Evolutionary conservation across 2,888 invertebrate species (phyloP).

Genomic region (Eumerus sabulonum): DNA sequence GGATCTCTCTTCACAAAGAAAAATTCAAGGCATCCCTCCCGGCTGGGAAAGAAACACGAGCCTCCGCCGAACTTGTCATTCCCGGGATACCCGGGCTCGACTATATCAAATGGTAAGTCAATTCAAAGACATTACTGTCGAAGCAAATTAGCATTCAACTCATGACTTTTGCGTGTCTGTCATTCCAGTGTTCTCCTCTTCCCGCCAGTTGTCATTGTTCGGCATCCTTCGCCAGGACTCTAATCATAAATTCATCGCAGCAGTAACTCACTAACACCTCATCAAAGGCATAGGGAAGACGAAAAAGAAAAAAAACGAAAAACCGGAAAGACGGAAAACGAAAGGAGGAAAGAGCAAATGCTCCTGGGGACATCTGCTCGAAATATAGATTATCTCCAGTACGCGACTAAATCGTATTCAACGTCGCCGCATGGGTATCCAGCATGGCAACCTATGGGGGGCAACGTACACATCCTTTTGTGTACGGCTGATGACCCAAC

Average conservation of each 20-base stretch:
- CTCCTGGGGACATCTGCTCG: constrained; percentile 35
- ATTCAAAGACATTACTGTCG: constrained; percentile 58
- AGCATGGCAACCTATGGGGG: neutral
- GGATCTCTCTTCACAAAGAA: too few species aligned
- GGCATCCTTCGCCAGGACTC: constrained; percentile 39
- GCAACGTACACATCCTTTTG: neutral
- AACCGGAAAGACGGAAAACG: constrained; percentile 8
- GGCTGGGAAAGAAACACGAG: too few species aligned
- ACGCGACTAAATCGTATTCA: constrained; percentile 5
- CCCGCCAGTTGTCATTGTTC: constrained; percentile 18
- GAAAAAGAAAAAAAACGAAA: constrained; percentile 40
- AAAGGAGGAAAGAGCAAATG: too few species aligned
- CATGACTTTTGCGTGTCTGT: constrained; percentile 58
- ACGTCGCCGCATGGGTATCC: neutral
- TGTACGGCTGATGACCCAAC: constrained; percentile 47
- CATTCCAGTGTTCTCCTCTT: constrained; percentile 15
- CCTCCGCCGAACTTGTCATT: too few species aligned
- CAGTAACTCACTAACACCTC: constrained; percentile 66
- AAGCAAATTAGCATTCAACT: constrained; percentile 63
- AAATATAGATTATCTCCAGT: constrained; percentile 31
- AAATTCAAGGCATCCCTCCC: too few species aligned
- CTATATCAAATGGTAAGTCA: constrained; percentile 64
- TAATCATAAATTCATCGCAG: constrained; percentile 67
- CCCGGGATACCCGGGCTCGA: constrained; percentile 2
- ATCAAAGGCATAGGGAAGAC: constrained; percentile 56